These are phyloP conservation scores for Pollenia amentaria DNA, from an alignment of 2,888 invertebrate genomes.

Conservation along the genomic window DNA sequence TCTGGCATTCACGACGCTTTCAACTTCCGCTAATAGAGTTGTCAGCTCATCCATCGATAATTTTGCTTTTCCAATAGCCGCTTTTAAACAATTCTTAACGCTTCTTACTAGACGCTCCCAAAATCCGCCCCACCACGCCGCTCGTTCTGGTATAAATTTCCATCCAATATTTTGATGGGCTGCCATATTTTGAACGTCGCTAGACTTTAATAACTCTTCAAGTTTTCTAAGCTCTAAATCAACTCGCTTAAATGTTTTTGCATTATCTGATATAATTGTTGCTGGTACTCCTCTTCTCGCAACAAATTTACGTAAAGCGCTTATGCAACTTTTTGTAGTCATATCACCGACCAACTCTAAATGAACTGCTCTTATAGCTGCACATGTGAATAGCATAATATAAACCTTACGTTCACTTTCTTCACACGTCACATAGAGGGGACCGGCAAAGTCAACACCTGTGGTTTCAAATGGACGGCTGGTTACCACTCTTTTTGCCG, in stretches of 20 bases:
- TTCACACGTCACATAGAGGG: slow-evolving; percentile 50
- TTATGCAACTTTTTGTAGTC: slow-evolving; percentile 61
- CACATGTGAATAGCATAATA: slow-evolving; percentile 63
- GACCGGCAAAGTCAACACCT: slow-evolving; percentile 64
- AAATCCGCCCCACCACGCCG: slow-evolving; percentile 72
- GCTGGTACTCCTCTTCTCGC: slow-evolving; percentile 53
- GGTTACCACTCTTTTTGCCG: slow-evolving; percentile 52
- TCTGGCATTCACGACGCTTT: no score
- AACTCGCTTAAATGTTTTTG: slow-evolving; percentile 68
- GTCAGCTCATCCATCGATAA: slow-evolving; percentile 51
- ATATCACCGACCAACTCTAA: slow-evolving; percentile 63
- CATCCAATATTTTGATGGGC: slow-evolving; percentile 53
- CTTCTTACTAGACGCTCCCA: slow-evolving; percentile 68
- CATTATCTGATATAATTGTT: slow-evolving; percentile 57
- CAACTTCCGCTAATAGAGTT: slow-evolving; percentile 59
- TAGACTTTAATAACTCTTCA: slow-evolving; percentile 42
- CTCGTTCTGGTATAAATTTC: slow-evolving; percentile 66
- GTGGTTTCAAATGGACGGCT: slow-evolving; percentile 66
- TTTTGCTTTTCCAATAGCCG: slow-evolving; percentile 61
- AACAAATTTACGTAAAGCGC: slow-evolving; percentile 58
- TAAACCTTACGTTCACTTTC: no score
- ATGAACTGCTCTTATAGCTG: slow-evolving; percentile 61
- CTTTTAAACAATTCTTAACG: slow-evolving; percentile 64
- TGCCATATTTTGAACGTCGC: slow-evolving; percentile 53
- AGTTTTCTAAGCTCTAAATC: no score